These are phyloP conservation scores for Urocynchramus pylzowi DNA, from an alignment of 2,113 vertebrate species.

Conservation along the genomic window DNA sequence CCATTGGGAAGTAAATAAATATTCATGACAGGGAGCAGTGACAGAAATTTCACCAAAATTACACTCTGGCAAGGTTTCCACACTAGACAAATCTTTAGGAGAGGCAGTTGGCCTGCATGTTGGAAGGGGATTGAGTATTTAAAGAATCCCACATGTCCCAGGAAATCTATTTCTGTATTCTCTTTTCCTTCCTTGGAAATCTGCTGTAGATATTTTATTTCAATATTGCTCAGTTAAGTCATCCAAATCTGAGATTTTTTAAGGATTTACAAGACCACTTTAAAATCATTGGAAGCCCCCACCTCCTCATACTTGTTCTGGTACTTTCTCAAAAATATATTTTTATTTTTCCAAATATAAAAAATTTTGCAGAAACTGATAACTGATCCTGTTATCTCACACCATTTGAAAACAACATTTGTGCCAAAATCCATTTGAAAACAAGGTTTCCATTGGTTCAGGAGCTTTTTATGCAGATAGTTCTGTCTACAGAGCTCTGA, in stretches of 20 bases:
- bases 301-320: rapidly evolving
- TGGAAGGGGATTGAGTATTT: background rate
- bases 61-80: slow-evolving; percentile 19
- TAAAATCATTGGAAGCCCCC: background rate
- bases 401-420: background rate
- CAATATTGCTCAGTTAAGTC: background rate
- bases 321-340: background rate
- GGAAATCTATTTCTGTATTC: background rate
- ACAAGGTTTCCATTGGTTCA: background rate
- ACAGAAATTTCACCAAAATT: slow-evolving; percentile 76
- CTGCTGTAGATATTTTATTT: background rate
- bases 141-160: background rate
- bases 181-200: background rate
- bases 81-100: background rate
- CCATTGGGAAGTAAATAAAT: slow-evolving; percentile 80
- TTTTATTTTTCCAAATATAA: background rate
- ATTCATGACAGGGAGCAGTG: slow-evolving; percentile 76
- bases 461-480: background rate
- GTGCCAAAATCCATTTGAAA: background rate
- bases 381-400: background rate
- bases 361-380: background rate
- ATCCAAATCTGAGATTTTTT: background rate
- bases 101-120: background rate
- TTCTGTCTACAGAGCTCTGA: background rate
- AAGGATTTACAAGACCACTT: background rate